Conservation (phyloP, 2,888 invertebrate genomes). For the Gordius sp. region DNA sequence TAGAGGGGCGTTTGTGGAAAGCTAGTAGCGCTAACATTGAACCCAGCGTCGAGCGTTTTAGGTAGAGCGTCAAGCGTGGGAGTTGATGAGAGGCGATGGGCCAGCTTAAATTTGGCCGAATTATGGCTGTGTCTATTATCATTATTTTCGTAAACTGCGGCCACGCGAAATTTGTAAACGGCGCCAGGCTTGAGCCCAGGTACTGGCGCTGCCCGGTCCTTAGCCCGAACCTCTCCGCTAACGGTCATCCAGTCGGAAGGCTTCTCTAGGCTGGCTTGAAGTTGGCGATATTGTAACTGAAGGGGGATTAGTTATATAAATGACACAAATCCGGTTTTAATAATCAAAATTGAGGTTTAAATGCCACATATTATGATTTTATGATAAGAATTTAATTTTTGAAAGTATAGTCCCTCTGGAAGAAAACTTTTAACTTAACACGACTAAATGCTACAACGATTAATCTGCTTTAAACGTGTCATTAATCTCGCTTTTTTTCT, state of each 20-base stretch:
- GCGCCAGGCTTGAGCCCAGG: neutral
- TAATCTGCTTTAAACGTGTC: neutral
- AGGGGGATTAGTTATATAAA: neutral
- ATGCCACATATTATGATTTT: too few species aligned
- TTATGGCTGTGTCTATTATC: neutral
- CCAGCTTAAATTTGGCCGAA: neutral
- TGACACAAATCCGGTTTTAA: neutral
- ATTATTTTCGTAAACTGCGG: constrained; percentile 8
- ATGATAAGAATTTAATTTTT: too few species aligned
- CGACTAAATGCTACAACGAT: neutral
- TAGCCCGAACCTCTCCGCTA: neutral
- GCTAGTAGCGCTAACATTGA: too few species aligned
- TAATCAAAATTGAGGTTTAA: too few species aligned
- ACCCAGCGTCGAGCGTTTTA: too few species aligned
- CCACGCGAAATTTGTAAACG: constrained; percentile 7
- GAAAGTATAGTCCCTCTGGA: too few species aligned
- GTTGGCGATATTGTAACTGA: constrained; percentile 9
- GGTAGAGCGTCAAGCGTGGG: too few species aligned
- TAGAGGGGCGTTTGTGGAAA: too few species aligned
- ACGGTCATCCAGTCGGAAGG: neutral
- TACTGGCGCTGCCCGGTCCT: neutral
- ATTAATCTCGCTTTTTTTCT: neutral
- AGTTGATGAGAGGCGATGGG: too few species aligned
- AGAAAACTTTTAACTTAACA: too few species aligned
- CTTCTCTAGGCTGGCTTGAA: neutral